Evolutionary conservation across 2,113 vertebrate species (phyloP), one percentile per base, ranked within the genome.

Genomic region (Hemibagrus wyckioides): DNA sequence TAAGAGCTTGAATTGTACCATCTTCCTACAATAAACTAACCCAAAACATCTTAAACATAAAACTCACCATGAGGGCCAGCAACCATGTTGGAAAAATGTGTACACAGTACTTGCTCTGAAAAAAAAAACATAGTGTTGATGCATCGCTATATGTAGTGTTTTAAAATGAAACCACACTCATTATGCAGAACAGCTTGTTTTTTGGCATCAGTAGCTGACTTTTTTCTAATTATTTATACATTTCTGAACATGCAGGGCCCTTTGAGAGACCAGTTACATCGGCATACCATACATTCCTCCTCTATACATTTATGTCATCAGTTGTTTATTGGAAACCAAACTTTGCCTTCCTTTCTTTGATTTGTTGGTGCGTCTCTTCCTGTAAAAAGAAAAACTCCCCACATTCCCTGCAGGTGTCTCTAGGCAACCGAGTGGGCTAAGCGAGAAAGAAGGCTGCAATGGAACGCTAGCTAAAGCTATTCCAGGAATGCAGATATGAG

Each of bases 401-500:
- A 54, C 61, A 61, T 30, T 86, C 57, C 85, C 85, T 86, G 76
- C 59, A 50, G 50, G 75, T 79, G 92, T 94, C 91, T 93, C 93
- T 79, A 92, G 91, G 94, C 92, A 95, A 94, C 93, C 88, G 89
- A 90, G 91, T 92, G 83, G 59, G 80, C 87, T 39, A 15, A 57
- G 56, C 54, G 21, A 86, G 82, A 48, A 80, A 23, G 56, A 83
- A n/a, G 33, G 19, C 79, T 76, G 59, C 54, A 89, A 89, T 90
- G 88, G 89, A 91, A 93, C 91, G 91, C 93, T 85, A 91, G 91
- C 93, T 90, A 89, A 91, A 93, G 93, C 91, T 93, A 95, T 94
- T 92, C 89, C 82, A 92, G 93, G 94, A 94, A 94, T 94, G 93
- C 93, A 93, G 92, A 93, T 93, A 91, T 93, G 93, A 88, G 92